phyloP scores from a whole-genome alignment of 2,888 invertebrate species.

The Hydroisotoma schaefferi region DNA sequence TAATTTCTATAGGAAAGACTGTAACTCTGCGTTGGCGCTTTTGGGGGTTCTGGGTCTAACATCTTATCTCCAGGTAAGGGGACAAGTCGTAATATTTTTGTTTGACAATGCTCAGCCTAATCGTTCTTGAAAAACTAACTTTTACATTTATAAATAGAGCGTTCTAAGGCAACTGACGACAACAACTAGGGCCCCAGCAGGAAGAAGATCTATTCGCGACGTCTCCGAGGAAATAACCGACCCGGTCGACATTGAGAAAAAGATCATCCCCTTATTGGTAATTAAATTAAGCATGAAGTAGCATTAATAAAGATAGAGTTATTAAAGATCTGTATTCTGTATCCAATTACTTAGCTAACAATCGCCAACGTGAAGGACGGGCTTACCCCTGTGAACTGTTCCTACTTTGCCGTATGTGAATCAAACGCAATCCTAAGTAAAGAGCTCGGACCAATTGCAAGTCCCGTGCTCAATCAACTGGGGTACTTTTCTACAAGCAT shows the following conservation, averaged over 20 bases:
- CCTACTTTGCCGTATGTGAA: neutral
- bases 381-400: neutral
- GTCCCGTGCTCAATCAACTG: constrained; percentile 3
- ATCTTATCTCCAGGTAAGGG: constrained; percentile 26
- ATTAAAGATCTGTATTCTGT: too few relatives aligned
- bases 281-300: neutral
- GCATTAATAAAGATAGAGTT: too few relatives aligned
- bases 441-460: neutral
- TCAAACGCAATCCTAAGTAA: constrained; percentile 2
- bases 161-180: constrained; percentile 9
- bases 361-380: neutral
- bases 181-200: neutral
- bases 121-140: neutral
- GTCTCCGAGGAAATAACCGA: too few relatives aligned
- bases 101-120: constrained; percentile 5
- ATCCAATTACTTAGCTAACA: neutral
- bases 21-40: constrained; percentile 34
- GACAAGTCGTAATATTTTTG: neutral
- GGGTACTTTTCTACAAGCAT: constrained; percentile 1
- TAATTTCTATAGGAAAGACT: constrained; percentile 22
- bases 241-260: neutral
- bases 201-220: too few relatives aligned
- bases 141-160: constrained; percentile 2
- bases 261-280: constrained; percentile 3
- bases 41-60: constrained; percentile 31